Conservation (phyloP, 37 sponge, comb jelly and placozoan species). For the Geodia barretti region DNA sequence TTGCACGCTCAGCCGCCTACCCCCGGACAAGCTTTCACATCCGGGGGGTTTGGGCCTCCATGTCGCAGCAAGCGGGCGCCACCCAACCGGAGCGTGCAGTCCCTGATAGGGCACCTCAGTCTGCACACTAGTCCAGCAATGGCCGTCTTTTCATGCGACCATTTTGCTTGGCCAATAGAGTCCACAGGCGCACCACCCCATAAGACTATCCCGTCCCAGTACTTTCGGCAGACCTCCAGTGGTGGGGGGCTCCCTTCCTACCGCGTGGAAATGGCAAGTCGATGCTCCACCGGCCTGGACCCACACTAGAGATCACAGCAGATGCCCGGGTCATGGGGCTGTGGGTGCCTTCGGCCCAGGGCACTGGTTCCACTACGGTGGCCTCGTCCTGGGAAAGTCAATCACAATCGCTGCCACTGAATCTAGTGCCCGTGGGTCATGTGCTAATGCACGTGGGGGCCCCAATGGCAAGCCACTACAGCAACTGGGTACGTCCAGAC, state of each 20-base stretch:
- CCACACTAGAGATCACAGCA: slow-evolving; percentile 3
- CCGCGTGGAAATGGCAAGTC: slow-evolving; percentile 29
- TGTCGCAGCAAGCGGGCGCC: slow-evolving; percentile 7
- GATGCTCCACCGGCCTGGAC: not conserved
- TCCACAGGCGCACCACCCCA: slow-evolving; percentile 14
- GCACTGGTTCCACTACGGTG: not conserved
- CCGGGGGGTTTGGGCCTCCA: not conserved
- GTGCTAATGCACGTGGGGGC: slow-evolving; percentile 4
- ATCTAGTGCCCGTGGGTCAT: slow-evolving; percentile 13
- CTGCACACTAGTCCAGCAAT: slow-evolving; percentile 18
- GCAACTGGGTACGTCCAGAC: slow-evolving; percentile 26
- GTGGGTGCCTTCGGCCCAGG: not conserved
- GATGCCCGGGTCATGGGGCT: slow-evolving; percentile 44
- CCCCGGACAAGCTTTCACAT: too few relatives aligned
- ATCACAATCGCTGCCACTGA: not conserved
- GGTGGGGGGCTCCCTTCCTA: slow-evolving; percentile 33
- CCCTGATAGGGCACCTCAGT: slow-evolving; percentile 28
- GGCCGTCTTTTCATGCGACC: slow-evolving; percentile 6
- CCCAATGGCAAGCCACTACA: not conserved
- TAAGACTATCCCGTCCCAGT: slow-evolving; percentile 11
- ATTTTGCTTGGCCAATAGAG: not conserved
- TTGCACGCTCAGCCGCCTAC: too few relatives aligned
- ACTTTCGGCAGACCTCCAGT: slow-evolving; percentile 29
- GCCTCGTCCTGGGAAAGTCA: not conserved
- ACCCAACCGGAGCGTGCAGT: slow-evolving; percentile 18